Evolutionary conservation across 2,888 invertebrate species (phyloP), one percentile per base, ranked within the genome.

Genomic region (Chorisops tibialis): DNA sequence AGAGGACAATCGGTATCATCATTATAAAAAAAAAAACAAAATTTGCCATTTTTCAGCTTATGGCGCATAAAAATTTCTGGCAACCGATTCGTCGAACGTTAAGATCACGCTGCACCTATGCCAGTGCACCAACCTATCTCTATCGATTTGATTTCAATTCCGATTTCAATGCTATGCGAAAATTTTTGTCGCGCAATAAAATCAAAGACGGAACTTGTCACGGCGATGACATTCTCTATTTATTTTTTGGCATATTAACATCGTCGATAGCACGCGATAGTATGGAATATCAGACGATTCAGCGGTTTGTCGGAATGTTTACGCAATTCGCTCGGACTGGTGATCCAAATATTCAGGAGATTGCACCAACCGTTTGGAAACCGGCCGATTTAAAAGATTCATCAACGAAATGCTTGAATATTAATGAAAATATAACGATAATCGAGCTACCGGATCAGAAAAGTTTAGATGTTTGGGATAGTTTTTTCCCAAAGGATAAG

Each of bases 111-210:
- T 62, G 69, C 1, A 65, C 72, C 35, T 64, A 75, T 62, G 68
- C 70, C 4, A 67, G 52, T 16, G 73, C 73, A 0, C 71, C 75
- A 16, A 77, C 77, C 2, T 78, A 71, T 63, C 67, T 77, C 3
- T 78, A 78, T 64, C 73, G 77, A 30, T 78, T 78, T 60, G 76
- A 75, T 62, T 74, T 76, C 62, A 77, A 78, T 66, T 78, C 78
- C 1, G 69, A 74, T 66, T 77, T 77, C 38, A 78, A 78, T 68
- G 72, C 72, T 22, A 72, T 77, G 67, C 72, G 76, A 35, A 74
- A 73, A 56, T 70, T 76, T 54, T 74, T 71, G 43, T 77, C 75
- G 54, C 77, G 77, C 16, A 71, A 72, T 54, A 73, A 75, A 66
- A 69, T 74, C 38, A 73, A 75, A 24, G 43, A 19, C 11, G 77